Conservation (phyloP, 1,140 invertebrate species). For the Drosophila sechellia region DNA sequence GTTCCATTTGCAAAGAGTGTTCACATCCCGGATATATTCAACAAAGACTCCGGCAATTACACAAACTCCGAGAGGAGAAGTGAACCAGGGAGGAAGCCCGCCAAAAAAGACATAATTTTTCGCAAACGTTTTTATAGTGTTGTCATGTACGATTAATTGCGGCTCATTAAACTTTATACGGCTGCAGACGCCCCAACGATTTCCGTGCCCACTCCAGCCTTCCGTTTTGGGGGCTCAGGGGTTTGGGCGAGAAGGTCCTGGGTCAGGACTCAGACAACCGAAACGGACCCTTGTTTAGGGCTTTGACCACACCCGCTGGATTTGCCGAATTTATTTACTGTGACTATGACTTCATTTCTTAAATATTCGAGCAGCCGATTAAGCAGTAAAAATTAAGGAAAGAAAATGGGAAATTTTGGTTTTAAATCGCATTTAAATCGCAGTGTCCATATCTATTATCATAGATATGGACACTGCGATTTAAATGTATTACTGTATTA, state of each 20-base stretch:
- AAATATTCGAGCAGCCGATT: neutral
- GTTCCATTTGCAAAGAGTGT: constrained; percentile 9
- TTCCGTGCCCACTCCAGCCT: constrained; percentile 36
- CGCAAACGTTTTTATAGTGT: constrained; percentile 80
- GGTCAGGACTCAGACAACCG: constrained; percentile 42
- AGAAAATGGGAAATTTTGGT: neutral
- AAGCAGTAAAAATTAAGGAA: neutral
- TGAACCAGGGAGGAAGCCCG: neutral
- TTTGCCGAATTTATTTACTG: constrained; percentile 31
- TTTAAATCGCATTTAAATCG: neutral
- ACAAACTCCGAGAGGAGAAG: constrained; percentile 19
- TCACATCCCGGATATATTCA: constrained; percentile 9
- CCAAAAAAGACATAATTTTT: constrained; percentile 68
- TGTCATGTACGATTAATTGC: constrained; percentile 81
- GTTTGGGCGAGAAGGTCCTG: too few relatives aligned
- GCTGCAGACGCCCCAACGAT: constrained; percentile 66
- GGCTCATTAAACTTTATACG: constrained; percentile 78
- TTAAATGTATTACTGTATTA: too few relatives aligned
- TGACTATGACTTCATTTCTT: constrained; percentile 12
- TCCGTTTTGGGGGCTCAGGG: neutral
- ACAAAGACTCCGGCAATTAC: constrained; percentile 58
- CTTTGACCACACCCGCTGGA: constrained; percentile 34
- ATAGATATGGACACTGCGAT: too few relatives aligned
- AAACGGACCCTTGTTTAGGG: constrained; percentile 44
- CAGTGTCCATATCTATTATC: too few relatives aligned